Base-by-base conservation (phyloP, 2,888 invertebrate genomes). In the Pyralis farinalis region DNA sequence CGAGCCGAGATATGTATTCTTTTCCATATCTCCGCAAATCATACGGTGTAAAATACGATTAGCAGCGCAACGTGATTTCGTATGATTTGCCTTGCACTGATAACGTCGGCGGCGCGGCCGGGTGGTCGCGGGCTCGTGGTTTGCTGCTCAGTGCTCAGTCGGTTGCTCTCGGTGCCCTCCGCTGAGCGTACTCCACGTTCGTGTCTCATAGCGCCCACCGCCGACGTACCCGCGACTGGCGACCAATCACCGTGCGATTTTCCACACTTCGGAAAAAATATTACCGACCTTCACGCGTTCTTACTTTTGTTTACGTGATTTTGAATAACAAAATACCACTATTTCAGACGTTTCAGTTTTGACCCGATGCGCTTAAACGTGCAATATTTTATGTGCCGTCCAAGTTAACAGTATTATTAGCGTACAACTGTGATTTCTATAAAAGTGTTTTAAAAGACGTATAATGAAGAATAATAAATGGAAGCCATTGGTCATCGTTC, bases 401-500 rank as follows among this genome's bases (percentile, higher is more conserved):
- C 12, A 12, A 9, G 28, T 33, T 16, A 25, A 16, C 33, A 28
- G 39, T 33, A 27, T 33, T 39, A 8, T 10, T 21, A 10, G 7
- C 16, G 16, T 11, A 3, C 6, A 8, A 31, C 12, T 61, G 51
- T 51, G 37, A 35, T 34, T 42, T 35, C 33, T 9, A 12, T 21
- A 10, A 20, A 6, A 28, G 7, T 16, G 11, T 11, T n/a, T 35
- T 36, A 36, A 39, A 42, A 40, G 27, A 32, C 37, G 30, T 42
- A 75, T 53, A 51, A 85, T 83, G 81, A 86, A 81, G 76, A 82
- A 68, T 52, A 63, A 54, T 46, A 79, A 75, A 64, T 71, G 75
- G 9, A 90, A 90, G 63, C 91, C 91, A 35, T 60, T 91, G 46
- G 90, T 92, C 56, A 73, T 90, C 41, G 86, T 92, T 55, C 91